Percentiles rank a stretch among this genome's conserved stretches.
Conservation (phyloP, 1,140 invertebrate genomes). For the Lordiphosa mommai region DNA sequence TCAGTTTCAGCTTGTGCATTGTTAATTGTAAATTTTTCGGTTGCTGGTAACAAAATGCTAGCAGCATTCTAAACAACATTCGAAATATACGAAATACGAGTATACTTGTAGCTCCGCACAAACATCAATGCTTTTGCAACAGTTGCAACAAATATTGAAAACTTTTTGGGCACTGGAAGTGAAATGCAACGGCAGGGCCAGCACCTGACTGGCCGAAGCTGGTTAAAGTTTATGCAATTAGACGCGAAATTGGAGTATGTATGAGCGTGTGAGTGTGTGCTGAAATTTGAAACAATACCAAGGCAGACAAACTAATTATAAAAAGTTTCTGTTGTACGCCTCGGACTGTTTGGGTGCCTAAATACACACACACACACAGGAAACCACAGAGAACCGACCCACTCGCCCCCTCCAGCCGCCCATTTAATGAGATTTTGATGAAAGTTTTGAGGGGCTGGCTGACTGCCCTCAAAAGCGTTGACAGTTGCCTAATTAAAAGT, state of each 20-base stretch:
- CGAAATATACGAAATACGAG: background rate
- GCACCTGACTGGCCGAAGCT: conserved; percentile 8
- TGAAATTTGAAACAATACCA: conserved; percentile 52
- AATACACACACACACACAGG: conserved; percentile 25
- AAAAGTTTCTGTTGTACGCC: conserved; percentile 17
- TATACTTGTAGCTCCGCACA: too few species aligned
- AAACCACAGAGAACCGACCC: too few species aligned
- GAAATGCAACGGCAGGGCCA: conserved; percentile 25
- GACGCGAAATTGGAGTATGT: conserved; percentile 23
- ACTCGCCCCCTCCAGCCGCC: too few species aligned
- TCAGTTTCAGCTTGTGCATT: too few species aligned
- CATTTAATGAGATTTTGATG: conserved; percentile 63
- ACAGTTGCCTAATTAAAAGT: conserved; percentile 61
- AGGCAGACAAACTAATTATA: conserved; percentile 50
- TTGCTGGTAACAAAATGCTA: background rate
- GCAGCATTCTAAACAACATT: background rate
- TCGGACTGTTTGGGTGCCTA: conserved; percentile 14
- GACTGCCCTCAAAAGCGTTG: conserved; percentile 38
- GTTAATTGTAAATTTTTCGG: background rate
- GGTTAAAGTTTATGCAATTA: conserved; percentile 34
- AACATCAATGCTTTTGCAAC: background rate
- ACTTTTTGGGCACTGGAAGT: conserved; percentile 1
- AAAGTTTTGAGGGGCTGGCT: conserved; percentile 34
- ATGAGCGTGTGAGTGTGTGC: background rate
- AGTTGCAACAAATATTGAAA: background rate